Evolutionary conservation across 2,888 invertebrate genomes (phyloP), one percentile per base, ranked within the genome.

Genomic region (Cetonia aurata): DNA sequence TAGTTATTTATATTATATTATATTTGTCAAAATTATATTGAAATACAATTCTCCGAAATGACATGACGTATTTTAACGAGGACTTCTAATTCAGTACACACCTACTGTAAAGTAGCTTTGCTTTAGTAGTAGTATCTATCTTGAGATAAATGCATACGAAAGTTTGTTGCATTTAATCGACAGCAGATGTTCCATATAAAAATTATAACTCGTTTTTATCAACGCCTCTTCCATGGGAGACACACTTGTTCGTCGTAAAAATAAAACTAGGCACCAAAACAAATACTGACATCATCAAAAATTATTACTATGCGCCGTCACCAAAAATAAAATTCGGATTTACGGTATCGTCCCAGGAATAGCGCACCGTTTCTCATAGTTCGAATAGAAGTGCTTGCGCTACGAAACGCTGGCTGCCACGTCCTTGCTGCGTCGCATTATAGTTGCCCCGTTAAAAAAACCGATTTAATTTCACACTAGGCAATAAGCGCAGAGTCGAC

Each of bases 251-350:
- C 8, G 19, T 17, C 17, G 50, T 50, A 50, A 65, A 65, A 65
- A 65, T 65, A 65, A 65, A 65, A 50, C 50, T 12, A 12, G 33
- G 10, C 17, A 65, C 37, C 62, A 65, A 50, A 65, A 65, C 62
- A 65, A 65, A 65, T 50, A 50, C 37, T 65, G 50, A 65, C 62
- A 50, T 65, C 48, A 65, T 41, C 19, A 3, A 17, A 50, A 50
- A 65, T 52, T 52, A 65, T 50, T 33, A 65, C 15, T 60, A 46
- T 31, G 60, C 37, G 62, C 17, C 37, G 19, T 9, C 37, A 37
- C 62, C 62, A 50, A 65, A 65, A 65, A 65, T 65, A 52, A 52
- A 50, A 46, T 65, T 25, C 62, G 50, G 62, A 17, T 65, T 65
- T 41, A 33, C 50, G 12, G 50, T 50, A 31, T 25, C 17, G 6